Conservation (phyloP, 2,797 vertebrate genomes). For the Catharus ustulatus region DNA sequence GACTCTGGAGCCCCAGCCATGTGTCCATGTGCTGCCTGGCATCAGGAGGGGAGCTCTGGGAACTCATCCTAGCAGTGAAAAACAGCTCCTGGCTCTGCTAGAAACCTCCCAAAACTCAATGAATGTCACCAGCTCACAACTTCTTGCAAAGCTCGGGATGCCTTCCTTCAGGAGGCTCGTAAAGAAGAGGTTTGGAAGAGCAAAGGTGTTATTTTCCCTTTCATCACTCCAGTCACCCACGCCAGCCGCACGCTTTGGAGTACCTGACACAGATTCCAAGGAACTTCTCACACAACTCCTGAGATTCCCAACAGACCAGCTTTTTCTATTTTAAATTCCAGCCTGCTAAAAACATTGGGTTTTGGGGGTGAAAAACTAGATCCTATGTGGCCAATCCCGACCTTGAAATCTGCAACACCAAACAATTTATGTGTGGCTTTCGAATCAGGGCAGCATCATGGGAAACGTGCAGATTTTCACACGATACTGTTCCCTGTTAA, state of each 20-base stretch:
- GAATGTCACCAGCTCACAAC: not conserved
- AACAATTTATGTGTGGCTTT: slow-evolving; percentile 45
- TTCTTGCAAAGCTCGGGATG: not conserved
- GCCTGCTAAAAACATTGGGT: not conserved
- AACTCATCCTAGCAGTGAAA: not conserved
- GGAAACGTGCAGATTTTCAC: slow-evolving; percentile 62
- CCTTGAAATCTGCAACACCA: not conserved
- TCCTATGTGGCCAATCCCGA: not conserved
- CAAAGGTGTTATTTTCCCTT: not conserved
- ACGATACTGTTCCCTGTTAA: slow-evolving; percentile 61
- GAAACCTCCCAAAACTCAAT: not conserved
- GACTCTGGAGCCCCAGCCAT: not conserved
- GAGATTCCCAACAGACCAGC: not conserved
- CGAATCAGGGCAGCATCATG: slow-evolving; percentile 37
- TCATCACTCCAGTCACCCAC: rapidly evolving
- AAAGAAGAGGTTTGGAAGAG: not conserved
- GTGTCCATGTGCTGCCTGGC: not conserved
- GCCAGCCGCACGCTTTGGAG: rapidly evolving
- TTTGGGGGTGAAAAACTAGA: not conserved
- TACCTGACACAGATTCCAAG: not conserved
- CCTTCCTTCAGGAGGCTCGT: not conserved
- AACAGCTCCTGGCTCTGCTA: not conserved
- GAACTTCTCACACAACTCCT: not conserved
- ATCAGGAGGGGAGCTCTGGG: not conserved
- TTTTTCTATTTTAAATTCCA: slow-evolving; percentile 31